phyloP scores from a whole-genome alignment of 2,797 vertebrate species.

The Squalus acanthias region DNA sequence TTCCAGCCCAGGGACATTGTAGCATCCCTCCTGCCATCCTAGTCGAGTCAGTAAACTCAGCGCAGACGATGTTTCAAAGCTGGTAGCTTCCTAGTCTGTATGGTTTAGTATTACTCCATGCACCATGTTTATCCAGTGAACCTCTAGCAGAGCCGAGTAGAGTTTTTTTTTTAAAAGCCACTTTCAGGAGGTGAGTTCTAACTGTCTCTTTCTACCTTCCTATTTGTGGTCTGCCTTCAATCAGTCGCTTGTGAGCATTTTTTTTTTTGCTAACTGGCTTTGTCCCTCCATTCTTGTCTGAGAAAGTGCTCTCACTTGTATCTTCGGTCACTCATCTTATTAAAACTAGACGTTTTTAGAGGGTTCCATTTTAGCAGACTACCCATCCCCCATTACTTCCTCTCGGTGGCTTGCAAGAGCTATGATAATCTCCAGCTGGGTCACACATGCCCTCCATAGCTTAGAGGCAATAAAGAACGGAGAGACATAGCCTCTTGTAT shows the following conservation, averaged over 20 bases:
- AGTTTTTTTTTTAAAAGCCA: background rate
- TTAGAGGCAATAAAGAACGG: constrained; percentile 23
- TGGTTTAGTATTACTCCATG: background rate
- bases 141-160: background rate
- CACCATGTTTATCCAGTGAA: background rate
- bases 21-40: background rate
- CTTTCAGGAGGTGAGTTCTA: background rate
- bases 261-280: background rate
- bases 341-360: background rate
- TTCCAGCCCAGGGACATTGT: background rate
- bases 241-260: background rate
- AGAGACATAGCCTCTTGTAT: background rate
- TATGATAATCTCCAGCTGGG: constrained; percentile 14
- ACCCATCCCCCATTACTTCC: constrained; percentile 19
- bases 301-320: background rate
- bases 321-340: background rate
- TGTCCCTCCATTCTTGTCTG: background rate
- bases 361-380: background rate
- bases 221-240: background rate
- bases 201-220: background rate
- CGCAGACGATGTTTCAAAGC: background rate
- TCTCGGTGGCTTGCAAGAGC: constrained; percentile 26
- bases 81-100: background rate
- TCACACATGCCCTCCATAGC: constrained; percentile 15
- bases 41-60: background rate